phyloP scores from a whole-genome alignment of 1,140 invertebrate species.

The Brachionus paranguensis region DNA sequence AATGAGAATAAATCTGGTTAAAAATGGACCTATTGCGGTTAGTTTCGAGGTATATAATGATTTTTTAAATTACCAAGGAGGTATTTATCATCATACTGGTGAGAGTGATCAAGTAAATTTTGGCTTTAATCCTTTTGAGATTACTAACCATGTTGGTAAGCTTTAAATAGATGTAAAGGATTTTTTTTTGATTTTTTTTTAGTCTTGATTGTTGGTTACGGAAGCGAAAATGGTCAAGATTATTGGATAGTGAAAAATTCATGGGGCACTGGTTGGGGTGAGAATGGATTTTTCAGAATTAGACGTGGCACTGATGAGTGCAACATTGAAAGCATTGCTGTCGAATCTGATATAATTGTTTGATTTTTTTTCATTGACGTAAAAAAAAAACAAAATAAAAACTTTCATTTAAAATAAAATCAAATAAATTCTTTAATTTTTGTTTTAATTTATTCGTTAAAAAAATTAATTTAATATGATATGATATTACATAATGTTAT shows the following conservation, averaged over 20 bases:
- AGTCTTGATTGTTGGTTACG: constrained; percentile 54
- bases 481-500: no score
- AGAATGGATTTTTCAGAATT: constrained; percentile 75
- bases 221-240: constrained; percentile 57
- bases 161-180: background rate
- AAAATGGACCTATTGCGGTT: constrained; percentile 59
- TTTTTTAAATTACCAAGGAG: constrained; percentile 39
- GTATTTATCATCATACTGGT: constrained; percentile 42
- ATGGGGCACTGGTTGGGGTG: constrained; percentile 59
- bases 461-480: no score
- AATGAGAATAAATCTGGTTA: constrained; percentile 57
- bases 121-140: constrained; percentile 41
- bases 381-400: background rate
- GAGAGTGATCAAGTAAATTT: constrained; percentile 7
- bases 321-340: constrained; percentile 67
- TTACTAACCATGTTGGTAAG: constrained; percentile 51
- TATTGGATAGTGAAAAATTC: constrained; percentile 57
- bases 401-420: background rate
- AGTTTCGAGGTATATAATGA: constrained; percentile 57
- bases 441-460: no score
- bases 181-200: background rate
- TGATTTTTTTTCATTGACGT: background rate
- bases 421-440: background rate
- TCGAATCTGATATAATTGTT: constrained; percentile 13
- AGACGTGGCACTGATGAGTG: constrained; percentile 76